phyloP scores from a whole-genome alignment of 2,113 vertebrate genomes.

The Cheirogaleus medius region DNA sequence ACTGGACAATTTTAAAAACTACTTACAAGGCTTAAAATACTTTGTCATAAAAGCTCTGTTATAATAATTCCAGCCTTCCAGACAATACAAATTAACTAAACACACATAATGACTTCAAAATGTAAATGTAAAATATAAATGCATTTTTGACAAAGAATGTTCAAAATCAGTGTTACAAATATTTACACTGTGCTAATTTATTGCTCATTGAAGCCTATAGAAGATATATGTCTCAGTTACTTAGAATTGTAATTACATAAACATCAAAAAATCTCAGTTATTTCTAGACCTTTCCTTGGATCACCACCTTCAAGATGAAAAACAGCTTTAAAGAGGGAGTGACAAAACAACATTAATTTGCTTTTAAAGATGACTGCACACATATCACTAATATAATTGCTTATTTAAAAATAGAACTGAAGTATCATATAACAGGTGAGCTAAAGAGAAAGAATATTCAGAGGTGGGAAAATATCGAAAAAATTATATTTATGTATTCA shows the following conservation, averaged over 20 bases:
- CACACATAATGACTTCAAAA: neutral
- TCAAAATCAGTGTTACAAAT: neutral
- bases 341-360: neutral
- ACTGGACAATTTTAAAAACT: neutral
- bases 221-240: neutral
- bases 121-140: neutral
- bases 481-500: slow-evolving; percentile 16
- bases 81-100: neutral
- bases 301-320: neutral
- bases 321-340: neutral
- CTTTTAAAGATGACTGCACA: neutral
- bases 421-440: neutral
- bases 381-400: neutral
- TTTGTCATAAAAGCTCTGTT: neutral
- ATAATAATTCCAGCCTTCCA: neutral
- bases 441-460: neutral
- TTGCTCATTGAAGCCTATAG: neutral
- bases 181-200: neutral
- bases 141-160: neutral
- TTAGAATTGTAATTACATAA: neutral
- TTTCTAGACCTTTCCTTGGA: neutral
- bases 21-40: neutral
- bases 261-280: neutral
- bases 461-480: neutral
- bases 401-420: neutral